A percentile compares a stretch with the other conserved stretches of the same genome.
Evolutionary conservation across 1,140 invertebrate genomes (phyloP).

Genomic region (Brachionus calyciflorus): DNA sequence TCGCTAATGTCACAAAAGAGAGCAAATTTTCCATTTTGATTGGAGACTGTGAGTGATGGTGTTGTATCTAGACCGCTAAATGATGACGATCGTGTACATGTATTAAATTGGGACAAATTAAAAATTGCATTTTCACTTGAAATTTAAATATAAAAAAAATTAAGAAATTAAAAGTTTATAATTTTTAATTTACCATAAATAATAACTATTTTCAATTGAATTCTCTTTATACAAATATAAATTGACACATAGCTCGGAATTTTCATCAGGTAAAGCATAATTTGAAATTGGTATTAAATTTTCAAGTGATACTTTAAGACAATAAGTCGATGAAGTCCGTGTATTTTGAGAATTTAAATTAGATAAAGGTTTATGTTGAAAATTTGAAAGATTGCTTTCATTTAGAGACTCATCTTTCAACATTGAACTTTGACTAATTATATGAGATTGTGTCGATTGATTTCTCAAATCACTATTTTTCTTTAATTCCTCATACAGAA

Average conservation of each 20-base stretch:
- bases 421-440: neutral
- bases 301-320: conserved; percentile 26
- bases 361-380: conserved; percentile 6
- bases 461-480: conserved; percentile 37
- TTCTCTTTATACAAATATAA: conserved; percentile 37
- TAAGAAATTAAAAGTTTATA: neutral
- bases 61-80: neutral
- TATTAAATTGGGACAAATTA: neutral
- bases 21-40: neutral
- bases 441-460: neutral
- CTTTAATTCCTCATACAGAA: conserved; percentile 38
- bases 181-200: conserved; percentile 14
- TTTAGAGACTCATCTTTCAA: conserved; percentile 18
- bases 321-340: conserved; percentile 22
- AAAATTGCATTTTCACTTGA: conserved; percentile 33
- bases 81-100: neutral
- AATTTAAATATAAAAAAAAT: neutral
- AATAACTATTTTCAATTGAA: conserved; percentile 40
- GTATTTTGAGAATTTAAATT: neutral
- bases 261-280: neutral
- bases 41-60: neutral
- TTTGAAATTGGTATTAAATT: neutral
- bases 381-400: conserved; percentile 6
- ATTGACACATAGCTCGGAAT: conserved; percentile 28
- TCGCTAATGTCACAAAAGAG: conserved; percentile 37